Base-by-base conservation (phyloP, 2,113 vertebrate genomes). In the Cebidichthys violaceus region DNA sequence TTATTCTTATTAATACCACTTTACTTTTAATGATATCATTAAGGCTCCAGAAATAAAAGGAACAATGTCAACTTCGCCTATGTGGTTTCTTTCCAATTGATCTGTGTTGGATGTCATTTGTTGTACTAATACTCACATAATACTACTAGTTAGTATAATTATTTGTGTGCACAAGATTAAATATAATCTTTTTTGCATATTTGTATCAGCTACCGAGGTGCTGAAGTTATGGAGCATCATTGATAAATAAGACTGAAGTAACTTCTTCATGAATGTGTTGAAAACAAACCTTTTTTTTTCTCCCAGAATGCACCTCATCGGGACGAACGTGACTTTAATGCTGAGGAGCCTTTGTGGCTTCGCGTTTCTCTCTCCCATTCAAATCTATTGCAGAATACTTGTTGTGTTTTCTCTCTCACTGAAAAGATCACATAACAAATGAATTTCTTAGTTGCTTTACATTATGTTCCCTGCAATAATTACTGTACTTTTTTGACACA, bases 381-480 rank as follows among this genome's bases (percentile, higher is more conserved):
- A 43, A 77, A 82, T 86, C 81, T 86, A 87, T 87, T 91, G 90
- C 91, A 92, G 87, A 88, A 88, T 79, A 60, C 45, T 76, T 6
- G 59, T 83, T n/a, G 37, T 15, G 73, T 50, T 75, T 43, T 81
- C 74, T 77, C 85, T 79, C 78, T 77, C 79, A 20, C 22, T 81
- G 86, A 66, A 76, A 47, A 76, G 66, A 59, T 81, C 86, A 76
- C 87, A 71, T 47, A 88, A 89, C 86, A 81, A 83, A 85, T 74
- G 62, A 31, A 68, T 59, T 71, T 79, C 88, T 73, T 24, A 78
- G 86, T 84, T 90, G 59, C 79, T 89, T 89, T 84, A 88, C 88
- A 85, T 82, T 77, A 87, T 81, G 90, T 87, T 89, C 88, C 91
- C 89, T 92, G 92, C 89, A 86, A 81, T 86, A 64, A 73, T 50